Evolutionary conservation across 1,140 invertebrate genomes (phyloP), one percentile per base, ranked within the genome.

Genomic region (Apis florea): DNA sequence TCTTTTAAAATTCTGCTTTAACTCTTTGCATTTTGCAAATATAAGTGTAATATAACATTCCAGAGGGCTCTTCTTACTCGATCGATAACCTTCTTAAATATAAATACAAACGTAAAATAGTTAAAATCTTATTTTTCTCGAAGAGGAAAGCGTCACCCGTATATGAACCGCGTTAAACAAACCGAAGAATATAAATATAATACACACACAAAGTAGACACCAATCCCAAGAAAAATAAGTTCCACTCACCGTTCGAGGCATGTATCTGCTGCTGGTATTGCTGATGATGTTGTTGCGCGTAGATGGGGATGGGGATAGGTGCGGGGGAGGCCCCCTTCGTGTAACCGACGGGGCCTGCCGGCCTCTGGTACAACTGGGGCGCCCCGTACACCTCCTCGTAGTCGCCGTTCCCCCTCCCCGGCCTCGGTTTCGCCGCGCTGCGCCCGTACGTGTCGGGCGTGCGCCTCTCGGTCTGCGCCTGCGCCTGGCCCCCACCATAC

Each of bases 401-500:
- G 88, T 97, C 97, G 0, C 95, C 95, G 75, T 93, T 94, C 0
- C 83, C 79, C 9, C 90, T 89, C 12, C 64, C 54, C 5, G 73
- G 26, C 49, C 88, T 84, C 2, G 89, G 83, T 51, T 93, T 92
- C n/a, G 92, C 95, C 40, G 92, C 95, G 21, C 96, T 96, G 64
- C 97, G 93, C 0, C 96, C 96, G 87, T 97, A 97, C 21, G 96
- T 96, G 89, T 98, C 97, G 0, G 97, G 97, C 12, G 97, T 97
- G 82, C 97, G 94, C 85, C 97, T 94, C 90, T 97, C 97, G 0
- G 86, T 79, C 11, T 93, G 92, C 9, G 49, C 72, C 51, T 81
- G 74, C 40, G 2, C 31, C 31, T 31, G 31, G 2, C 31, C 31
- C 31, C 79, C 72, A 12, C 82, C 87, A 24, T 92, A 90, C 1